Evolutionary conservation across 1,140 invertebrate genomes (phyloP).

Genomic region (Halesus radiatus): DNA sequence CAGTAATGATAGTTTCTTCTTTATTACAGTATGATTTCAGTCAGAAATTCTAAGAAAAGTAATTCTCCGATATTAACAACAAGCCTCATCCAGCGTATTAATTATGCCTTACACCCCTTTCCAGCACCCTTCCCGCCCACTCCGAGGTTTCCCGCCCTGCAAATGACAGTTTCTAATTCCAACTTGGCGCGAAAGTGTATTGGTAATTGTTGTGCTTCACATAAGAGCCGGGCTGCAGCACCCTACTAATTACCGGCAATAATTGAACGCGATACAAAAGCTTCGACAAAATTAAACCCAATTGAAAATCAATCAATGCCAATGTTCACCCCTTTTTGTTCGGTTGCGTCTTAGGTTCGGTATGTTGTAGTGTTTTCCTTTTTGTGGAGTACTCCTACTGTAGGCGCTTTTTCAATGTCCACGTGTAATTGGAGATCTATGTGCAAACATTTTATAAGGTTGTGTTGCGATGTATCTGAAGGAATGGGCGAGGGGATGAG

Average conservation of each 20-base stretch:
- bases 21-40: too few species aligned
- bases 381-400: slow-evolving; percentile 7
- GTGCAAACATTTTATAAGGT: not conserved
- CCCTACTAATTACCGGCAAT: not conserved
- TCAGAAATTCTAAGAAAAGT: too few species aligned
- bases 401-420: slow-evolving; percentile 55
- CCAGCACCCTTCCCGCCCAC: slow-evolving; percentile 47
- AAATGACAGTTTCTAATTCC: slow-evolving; percentile 73
- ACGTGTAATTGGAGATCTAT: slow-evolving; percentile 46
- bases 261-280: not conserved
- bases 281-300: not conserved
- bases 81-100: too few species aligned
- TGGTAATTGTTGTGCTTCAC: slow-evolving; percentile 52
- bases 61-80: too few species aligned
- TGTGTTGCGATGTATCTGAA: too few species aligned
- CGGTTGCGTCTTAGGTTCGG: not conserved
- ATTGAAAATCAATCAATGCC: not conserved
- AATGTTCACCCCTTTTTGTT: not conserved
- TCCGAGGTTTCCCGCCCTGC: slow-evolving; percentile 66
- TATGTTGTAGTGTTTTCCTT: not conserved
- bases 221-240: slow-evolving; percentile 12
- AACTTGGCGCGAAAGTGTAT: slow-evolving; percentile 70
- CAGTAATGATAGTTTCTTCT: too few species aligned
- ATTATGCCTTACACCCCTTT: not conserved
- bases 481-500: too few species aligned